phyloP scores from a whole-genome alignment of 2,797 vertebrate genomes.

The Chaenodraco wilsoni region DNA sequence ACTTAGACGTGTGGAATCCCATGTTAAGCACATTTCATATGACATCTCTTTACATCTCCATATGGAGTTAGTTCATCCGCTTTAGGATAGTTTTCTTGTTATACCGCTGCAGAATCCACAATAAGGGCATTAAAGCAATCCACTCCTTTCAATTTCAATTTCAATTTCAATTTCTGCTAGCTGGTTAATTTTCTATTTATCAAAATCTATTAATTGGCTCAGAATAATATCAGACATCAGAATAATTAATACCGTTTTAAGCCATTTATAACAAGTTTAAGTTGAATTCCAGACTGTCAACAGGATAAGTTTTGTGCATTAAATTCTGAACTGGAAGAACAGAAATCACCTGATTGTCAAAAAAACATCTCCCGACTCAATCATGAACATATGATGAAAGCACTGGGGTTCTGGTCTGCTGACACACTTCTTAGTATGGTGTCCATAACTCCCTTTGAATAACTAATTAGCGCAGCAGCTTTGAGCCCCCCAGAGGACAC shows the following conservation, averaged over 20 bases:
- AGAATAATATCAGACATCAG: neutral
- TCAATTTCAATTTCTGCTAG: too few relatives aligned
- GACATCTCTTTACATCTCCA: conserved; percentile 3
- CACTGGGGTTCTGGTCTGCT: too few relatives aligned
- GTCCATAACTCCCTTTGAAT: conserved; percentile 41
- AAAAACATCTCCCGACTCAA: neutral
- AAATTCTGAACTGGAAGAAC: neutral
- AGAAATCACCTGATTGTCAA: conserved; percentile 12
- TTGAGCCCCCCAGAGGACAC: conserved; percentile 52
- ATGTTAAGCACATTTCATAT: conserved; percentile 13
- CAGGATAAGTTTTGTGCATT: neutral
- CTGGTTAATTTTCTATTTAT: neutral
- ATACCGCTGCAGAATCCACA: neutral
- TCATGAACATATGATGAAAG: conserved; percentile 29
- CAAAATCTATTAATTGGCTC: neutral
- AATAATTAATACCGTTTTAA: neutral
- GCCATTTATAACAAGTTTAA: neutral
- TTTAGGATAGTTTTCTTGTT: neutral
- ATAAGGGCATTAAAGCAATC: neutral
- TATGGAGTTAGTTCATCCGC: neutral
- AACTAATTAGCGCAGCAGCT: conserved; percentile 56
- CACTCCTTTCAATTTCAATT: neutral
- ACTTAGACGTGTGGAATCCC: conserved; percentile 11
- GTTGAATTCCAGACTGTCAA: conserved; percentile 2
- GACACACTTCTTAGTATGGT: conserved; percentile 39